Percentiles rank a stretch among this genome's conserved stretches.
These are phyloP conservation scores for Abrostola tripartita DNA, from an alignment of 2,888 invertebrate genomes.

Conservation along the genomic window DNA sequence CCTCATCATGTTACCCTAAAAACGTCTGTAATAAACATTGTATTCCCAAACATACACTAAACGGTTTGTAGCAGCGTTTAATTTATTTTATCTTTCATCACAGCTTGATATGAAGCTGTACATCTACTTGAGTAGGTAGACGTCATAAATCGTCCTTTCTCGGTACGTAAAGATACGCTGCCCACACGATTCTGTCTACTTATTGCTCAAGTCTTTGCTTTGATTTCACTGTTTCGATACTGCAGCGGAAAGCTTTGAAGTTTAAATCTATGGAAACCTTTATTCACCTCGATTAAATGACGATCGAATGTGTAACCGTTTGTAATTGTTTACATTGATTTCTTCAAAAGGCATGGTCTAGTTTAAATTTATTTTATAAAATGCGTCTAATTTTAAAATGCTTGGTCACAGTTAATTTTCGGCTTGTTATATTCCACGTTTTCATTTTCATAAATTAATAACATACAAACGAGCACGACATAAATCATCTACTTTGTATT, in stretches of 20 bases:
- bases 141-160: conserved; percentile 43
- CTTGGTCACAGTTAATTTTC: conserved; percentile 43
- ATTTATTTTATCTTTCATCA: conserved; percentile 44
- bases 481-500: conserved; percentile 55
- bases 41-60: conserved; percentile 31
- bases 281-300: neutral
- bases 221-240: conserved; percentile 33
- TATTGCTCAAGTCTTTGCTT: conserved; percentile 30
- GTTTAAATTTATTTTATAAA: conserved; percentile 27
- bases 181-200: conserved; percentile 35
- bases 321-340: no score
- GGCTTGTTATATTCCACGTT: conserved; percentile 20
- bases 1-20: conserved; percentile 19
- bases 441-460: conserved; percentile 52
- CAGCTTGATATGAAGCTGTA: conserved; percentile 17
- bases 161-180: conserved; percentile 34
- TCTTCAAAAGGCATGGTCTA: no score
- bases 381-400: conserved; percentile 33
- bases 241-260: conserved; percentile 20
- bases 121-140: conserved; percentile 34
- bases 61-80: conserved; percentile 29
- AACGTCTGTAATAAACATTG: conserved; percentile 35
- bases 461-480: conserved; percentile 45
- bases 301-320: no score
- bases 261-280: neutral